Evolutionary conservation across 92 coral and sea anemone species (phyloP), one percentile per base, ranked within the genome.

Genomic region (Isaurus tuberculatus): DNA sequence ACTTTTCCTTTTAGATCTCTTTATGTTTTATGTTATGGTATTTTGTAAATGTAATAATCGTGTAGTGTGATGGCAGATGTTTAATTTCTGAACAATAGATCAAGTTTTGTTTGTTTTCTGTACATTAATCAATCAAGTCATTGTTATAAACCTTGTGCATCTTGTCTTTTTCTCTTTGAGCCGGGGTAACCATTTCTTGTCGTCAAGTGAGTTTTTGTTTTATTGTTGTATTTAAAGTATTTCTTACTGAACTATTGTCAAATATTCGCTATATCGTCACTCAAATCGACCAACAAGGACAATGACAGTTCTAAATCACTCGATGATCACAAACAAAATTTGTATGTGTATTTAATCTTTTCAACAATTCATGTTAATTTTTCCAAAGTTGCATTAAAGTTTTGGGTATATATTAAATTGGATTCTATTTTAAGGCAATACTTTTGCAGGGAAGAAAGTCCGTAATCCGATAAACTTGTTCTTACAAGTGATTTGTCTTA

Each of bases 61-160:
- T 20, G 27, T 10, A 71, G 25, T n/a, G 68, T 34, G 70, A 55
- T 58, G 55, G 70, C 82, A 58, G 70, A 77, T 40, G 32, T 77
- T 77, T 77, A 67, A 57, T 58, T 77, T 32, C 70, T 0, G 53
- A 77, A 77, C 82, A 77, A 77, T 8, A 32, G 66, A 77, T 75
- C 49, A 58, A 33, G 53, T 22, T 77, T 9, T 77, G 70, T 77
- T 77, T 77, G 49, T 33, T 72, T 49, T 13, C 20, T 33, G 23
- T 22, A 43, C 9, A 77, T 61, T 77, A 77, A 20, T 67, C 33
- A 77, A 77, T 57, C 70, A 11, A 22, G 31, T 15, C 70, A 31
- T 77, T 77, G 70, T 77, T 77, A 19, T 49, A 19, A 14, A 22
- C 82, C 13, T 20, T 15, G 29, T 32, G 7, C 33, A 23, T 25